Percentiles rank a stretch among this genome's conserved stretches.
phyloP scores from a whole-genome alignment of 2,113 vertebrate genomes.

The Myodes glareolus region DNA sequence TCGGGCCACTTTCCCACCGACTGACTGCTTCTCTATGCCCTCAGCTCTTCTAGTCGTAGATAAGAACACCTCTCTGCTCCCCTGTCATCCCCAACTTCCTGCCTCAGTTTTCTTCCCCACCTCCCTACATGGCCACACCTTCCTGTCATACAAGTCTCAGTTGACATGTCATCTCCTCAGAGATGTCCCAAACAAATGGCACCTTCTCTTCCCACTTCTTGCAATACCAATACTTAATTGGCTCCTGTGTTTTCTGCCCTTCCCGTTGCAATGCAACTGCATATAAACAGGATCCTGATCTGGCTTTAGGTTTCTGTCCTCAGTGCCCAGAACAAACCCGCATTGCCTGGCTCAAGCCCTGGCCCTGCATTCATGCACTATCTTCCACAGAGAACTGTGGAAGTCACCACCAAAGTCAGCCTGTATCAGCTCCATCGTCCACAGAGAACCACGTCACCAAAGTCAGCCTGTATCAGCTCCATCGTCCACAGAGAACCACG shows the following conservation, averaged over 20 bases:
- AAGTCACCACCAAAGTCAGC: neutral
- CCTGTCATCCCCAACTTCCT: neutral
- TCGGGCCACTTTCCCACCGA: neutral
- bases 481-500: too few relatives aligned
- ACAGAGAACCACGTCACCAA: too few relatives aligned
- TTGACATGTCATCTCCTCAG: neutral
- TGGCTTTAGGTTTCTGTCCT: neutral
- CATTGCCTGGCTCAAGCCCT: neutral
- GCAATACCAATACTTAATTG: neutral
- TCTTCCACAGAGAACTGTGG: neutral
- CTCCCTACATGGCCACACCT: neutral
- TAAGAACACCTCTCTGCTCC: neutral
- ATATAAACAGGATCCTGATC: neutral
- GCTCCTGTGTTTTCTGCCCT: neutral
- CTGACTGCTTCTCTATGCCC: neutral
- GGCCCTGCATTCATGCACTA: neutral
- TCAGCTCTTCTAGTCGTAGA: neutral
- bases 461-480: too few relatives aligned
- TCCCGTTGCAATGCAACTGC: neutral
- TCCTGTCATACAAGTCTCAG: slow-evolving; percentile 15
- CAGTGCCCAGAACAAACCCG: neutral
- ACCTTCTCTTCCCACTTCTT: neutral
- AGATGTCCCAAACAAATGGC: neutral
- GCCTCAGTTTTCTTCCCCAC: neutral
- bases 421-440: neutral